Percentiles rank a stretch among this genome's conserved stretches.
These are phyloP conservation scores for Synanthedon andrenaeformis DNA, from an alignment of 2,888 invertebrate genomes.

Conservation along the genomic window DNA sequence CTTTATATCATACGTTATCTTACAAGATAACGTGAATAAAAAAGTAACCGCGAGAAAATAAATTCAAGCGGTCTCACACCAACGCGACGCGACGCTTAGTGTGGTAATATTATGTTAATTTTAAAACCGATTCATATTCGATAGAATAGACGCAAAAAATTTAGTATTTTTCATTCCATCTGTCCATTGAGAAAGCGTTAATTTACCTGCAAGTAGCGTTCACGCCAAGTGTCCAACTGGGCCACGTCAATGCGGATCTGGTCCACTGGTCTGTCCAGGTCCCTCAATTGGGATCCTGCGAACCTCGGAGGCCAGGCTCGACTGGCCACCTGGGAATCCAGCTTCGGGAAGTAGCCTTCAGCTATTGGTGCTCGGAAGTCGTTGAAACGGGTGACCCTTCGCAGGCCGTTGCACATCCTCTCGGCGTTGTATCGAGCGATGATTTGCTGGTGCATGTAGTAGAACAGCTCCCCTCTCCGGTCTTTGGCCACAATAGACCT, in stretches of 20 bases:
- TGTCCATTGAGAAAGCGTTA: not conserved
- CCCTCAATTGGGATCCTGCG: conserved; percentile 61
- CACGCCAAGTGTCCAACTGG: conserved; percentile 82
- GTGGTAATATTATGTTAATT: too few relatives aligned
- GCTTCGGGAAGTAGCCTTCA: conserved; percentile 87
- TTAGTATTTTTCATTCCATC: too few relatives aligned
- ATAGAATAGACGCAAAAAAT: too few relatives aligned
- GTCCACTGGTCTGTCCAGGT: conserved; percentile 77
- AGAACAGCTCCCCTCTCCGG: conserved; percentile 82
- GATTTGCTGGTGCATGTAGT: conserved; percentile 83
- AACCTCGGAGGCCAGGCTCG: conserved; percentile 80
- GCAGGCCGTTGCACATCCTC: conserved; percentile 78
- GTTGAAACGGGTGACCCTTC: conserved; percentile 72
- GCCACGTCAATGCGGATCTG: conserved; percentile 75
- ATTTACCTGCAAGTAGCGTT: conserved; percentile 79
- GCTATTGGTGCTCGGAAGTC: conserved; percentile 77
- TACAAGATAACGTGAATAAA: too few relatives aligned
- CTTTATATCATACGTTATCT: too few relatives aligned
- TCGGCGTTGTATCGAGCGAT: conserved; percentile 80
- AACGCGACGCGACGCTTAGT: too few relatives aligned
- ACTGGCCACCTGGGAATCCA: conserved; percentile 82
- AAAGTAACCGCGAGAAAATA: too few relatives aligned
- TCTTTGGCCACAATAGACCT: conserved; percentile 75
- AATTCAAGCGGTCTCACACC: too few relatives aligned
- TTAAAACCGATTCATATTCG: too few relatives aligned